phyloP scores from a whole-genome alignment of 2,888 invertebrate species.

The Macrophya annulata region DNA sequence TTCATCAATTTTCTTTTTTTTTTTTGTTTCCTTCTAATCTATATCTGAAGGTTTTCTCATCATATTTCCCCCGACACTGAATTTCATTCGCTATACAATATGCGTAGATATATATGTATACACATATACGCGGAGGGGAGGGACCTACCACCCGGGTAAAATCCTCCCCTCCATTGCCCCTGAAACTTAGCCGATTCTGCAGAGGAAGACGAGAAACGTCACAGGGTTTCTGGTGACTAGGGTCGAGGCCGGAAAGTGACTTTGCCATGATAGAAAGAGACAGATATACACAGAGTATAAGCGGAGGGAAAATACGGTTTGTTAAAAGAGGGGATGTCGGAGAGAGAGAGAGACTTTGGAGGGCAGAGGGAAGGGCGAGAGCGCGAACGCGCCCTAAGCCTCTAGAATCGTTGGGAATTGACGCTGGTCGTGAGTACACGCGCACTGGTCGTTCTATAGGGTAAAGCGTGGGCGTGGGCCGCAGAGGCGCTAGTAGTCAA shows the following conservation, averaged over 20 bases:
- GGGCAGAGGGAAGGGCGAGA: background rate
- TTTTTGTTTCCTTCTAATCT: background rate
- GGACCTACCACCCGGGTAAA: background rate
- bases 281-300: background rate
- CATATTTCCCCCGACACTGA: slow-evolving; percentile 10
- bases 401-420: slow-evolving; percentile 31
- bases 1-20: background rate
- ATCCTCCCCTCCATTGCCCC: slow-evolving; percentile 26
- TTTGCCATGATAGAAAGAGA: background rate
- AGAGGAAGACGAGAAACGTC: slow-evolving; percentile 36
- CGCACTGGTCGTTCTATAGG: slow-evolving; percentile 14
- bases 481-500: background rate
- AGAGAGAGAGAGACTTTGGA: background rate
- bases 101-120: background rate
- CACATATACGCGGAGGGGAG: background rate
- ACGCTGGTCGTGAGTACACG: slow-evolving; percentile 38
- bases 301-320: background rate
- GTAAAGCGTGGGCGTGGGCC: slow-evolving; percentile 28
- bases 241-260: slow-evolving; percentile 27
- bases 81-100: background rate
- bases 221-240: slow-evolving; percentile 41
- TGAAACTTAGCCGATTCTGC: slow-evolving; percentile 26
- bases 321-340: background rate
- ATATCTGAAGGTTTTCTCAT: slow-evolving; percentile 8
- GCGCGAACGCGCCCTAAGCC: slow-evolving; percentile 42